These are phyloP conservation scores for Sarcoramphus papa DNA, from an alignment of 2,797 vertebrate genomes.

Conservation along the genomic window DNA sequence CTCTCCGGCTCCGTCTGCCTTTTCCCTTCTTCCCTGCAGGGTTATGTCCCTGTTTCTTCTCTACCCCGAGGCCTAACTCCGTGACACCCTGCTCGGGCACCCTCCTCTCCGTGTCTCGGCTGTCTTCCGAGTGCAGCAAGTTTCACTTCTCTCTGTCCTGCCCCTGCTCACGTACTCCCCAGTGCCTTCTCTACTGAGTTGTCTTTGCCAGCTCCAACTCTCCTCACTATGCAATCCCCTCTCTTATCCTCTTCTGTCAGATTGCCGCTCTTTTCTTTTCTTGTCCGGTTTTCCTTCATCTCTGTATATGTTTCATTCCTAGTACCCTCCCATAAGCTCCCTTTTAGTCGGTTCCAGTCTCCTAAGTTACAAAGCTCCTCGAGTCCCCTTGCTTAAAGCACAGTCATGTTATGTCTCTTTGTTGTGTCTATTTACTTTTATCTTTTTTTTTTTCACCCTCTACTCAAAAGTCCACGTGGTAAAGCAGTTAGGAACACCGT, in stretches of 20 bases:
- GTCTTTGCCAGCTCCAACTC: not conserved
- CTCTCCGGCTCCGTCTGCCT: not conserved
- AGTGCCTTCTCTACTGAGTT: not conserved
- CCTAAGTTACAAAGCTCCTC: not conserved
- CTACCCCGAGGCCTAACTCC: not conserved
- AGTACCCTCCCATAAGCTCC: not conserved
- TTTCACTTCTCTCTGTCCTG: not conserved
- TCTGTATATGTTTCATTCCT: not conserved
- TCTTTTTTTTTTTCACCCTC: fast-evolving
- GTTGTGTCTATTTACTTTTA: not conserved
- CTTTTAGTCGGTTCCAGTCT: not conserved
- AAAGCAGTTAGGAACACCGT: not conserved
- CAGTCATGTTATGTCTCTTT: not conserved
- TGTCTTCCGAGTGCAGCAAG: not conserved
- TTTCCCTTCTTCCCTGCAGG: too few relatives aligned
- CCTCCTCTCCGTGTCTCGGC: not conserved
- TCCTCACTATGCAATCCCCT: fast-evolving
- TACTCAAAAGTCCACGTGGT: not conserved
- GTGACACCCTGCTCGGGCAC: too few relatives aligned
- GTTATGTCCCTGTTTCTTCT: not conserved
- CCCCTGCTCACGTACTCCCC: fast-evolving
- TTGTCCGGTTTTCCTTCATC: not conserved
- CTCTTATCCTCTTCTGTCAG: too few relatives aligned
- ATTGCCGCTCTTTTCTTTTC: not conserved
- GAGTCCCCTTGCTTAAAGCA: not conserved